These are phyloP conservation scores for Octonoba sinensis DNA, from an alignment of 2,888 invertebrate genomes.

Conservation along the genomic window DNA sequence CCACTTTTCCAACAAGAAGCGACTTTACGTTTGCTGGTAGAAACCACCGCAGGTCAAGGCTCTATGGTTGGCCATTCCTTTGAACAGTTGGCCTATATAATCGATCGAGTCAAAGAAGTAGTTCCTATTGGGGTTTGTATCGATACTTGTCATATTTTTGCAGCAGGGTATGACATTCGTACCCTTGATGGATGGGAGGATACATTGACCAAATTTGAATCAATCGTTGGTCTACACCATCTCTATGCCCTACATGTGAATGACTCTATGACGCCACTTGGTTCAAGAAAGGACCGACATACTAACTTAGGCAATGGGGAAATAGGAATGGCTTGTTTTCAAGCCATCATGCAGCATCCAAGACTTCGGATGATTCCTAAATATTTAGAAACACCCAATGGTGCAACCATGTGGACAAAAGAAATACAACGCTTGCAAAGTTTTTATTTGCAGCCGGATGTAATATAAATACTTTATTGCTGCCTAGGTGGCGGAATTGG, in stretches of 20 bases:
- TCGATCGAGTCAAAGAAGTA: background rate
- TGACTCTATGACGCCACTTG: background rate
- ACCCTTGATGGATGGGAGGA: background rate
- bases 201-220: background rate
- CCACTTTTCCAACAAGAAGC: background rate
- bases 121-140: background rate
- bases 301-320: no score
- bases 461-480: no score
- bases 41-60: background rate
- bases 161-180: constrained; percentile 2
- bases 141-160: constrained; percentile 4
- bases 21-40: background rate
- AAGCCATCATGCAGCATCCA: no score
- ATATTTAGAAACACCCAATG: background rate
- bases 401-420: background rate
- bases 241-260: background rate
- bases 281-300: background rate
- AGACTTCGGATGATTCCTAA: background rate
- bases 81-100: background rate
- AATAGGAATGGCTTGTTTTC: no score
- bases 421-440: no score
- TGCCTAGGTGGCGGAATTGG: no score
- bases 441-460: no score
- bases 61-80: background rate
- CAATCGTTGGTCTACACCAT: background rate